phyloP scores from a whole-genome alignment of 2,797 vertebrate species.

The Lycodopsis pacificus region DNA sequence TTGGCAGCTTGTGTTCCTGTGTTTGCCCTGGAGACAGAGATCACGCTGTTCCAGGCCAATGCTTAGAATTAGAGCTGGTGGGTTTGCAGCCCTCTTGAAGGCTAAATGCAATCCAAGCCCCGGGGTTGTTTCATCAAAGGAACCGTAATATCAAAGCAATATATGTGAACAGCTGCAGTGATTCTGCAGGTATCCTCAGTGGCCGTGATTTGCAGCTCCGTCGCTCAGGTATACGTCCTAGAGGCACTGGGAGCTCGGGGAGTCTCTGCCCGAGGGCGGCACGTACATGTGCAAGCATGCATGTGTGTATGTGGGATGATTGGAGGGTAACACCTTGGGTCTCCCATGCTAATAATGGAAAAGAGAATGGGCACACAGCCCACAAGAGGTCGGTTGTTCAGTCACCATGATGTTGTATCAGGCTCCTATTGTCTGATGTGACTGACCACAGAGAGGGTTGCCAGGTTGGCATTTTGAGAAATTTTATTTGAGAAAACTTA shows the following conservation, averaged over 20 bases:
- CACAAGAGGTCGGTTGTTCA: background rate
- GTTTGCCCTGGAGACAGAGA: constrained; percentile 55
- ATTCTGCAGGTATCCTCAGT: constrained; percentile 51
- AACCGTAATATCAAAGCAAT: constrained; percentile 67
- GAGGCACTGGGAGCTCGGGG: constrained; percentile 36
- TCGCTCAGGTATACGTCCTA: constrained; percentile 48
- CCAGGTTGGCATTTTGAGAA: background rate
- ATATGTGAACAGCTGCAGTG: constrained; percentile 63
- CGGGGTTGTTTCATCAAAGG: constrained; percentile 64
- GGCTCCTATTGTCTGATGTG: background rate
- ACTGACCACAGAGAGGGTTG: background rate
- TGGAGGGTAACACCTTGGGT: constrained; percentile 11
- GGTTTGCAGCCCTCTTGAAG: constrained; percentile 58
- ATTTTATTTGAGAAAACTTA: background rate
- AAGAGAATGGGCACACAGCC: background rate
- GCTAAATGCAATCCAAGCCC: constrained; percentile 67
- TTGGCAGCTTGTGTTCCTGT: constrained; percentile 46
- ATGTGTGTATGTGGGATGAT: constrained; percentile 11
- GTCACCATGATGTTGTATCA: background rate
- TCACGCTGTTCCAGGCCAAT: constrained; percentile 44
- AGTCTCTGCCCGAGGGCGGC: constrained; percentile 14
- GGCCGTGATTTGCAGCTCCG: constrained; percentile 49
- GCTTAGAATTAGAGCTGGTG: constrained; percentile 56
- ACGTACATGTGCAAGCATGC: constrained; percentile 6
- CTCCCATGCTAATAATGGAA: background rate